A percentile compares a stretch with the other conserved stretches of the same genome.
phyloP scores from a whole-genome alignment of 2,113 vertebrate species.

The Cinclus mexicanus region DNA sequence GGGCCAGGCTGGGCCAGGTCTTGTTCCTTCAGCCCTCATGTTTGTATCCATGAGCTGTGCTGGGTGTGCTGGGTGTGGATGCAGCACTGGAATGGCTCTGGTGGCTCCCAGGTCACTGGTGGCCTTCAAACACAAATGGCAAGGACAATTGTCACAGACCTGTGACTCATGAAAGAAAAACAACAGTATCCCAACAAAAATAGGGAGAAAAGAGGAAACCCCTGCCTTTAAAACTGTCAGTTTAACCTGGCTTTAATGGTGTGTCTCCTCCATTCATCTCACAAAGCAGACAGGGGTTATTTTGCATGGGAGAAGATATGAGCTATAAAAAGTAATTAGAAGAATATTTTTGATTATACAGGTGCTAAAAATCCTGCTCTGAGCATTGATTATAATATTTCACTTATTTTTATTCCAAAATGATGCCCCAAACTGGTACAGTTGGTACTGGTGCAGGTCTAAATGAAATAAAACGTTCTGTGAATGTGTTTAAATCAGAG shows the following conservation, averaged over 20 bases:
- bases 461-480: neutral
- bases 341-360: neutral
- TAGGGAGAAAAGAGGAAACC: neutral
- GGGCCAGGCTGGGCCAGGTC: neutral
- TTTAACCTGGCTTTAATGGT: neutral
- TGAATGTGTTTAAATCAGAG: neutral
- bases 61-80: fast-evolving
- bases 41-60: neutral
- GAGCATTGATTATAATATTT: fast-evolving
- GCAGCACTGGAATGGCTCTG: neutral
- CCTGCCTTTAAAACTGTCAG: neutral
- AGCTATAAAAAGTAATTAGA: neutral
- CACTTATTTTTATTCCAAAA: neutral
- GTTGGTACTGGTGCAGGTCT: neutral
- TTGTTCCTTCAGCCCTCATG: neutral
- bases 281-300: neutral
- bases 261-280: neutral
- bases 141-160: neutral
- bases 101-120: neutral
- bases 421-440: neutral
- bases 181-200: neutral
- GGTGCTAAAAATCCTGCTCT: neutral
- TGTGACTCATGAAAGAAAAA: neutral
- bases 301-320: fast-evolving
- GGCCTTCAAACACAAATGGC: neutral